Evolutionary conservation across 2,888 invertebrate species (phyloP).

Genomic region (Ctena decussata): DNA sequence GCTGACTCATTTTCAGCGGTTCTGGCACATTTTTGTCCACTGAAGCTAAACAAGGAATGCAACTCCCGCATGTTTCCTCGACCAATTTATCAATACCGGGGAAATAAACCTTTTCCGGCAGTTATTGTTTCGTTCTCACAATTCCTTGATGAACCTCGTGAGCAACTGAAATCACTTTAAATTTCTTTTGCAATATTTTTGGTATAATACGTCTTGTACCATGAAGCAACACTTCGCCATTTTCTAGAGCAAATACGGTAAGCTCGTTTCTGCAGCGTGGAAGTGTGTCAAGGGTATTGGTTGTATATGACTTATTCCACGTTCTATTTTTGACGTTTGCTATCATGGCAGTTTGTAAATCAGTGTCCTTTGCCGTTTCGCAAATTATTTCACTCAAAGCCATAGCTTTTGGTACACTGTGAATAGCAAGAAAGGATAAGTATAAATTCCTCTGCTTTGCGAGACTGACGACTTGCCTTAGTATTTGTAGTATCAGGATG

Average conservation of each 20-base stretch:
- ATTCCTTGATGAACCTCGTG: conserved; percentile 71
- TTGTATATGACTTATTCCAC: not conserved
- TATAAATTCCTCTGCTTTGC: conserved; percentile 42
- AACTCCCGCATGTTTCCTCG: too few relatives aligned
- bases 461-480: too few relatives aligned
- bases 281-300: not conserved
- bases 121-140: too few relatives aligned
- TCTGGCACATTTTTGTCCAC: too few relatives aligned
- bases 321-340: not conserved
- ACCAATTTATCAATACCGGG: too few relatives aligned
- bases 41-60: too few relatives aligned
- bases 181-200: too few relatives aligned
- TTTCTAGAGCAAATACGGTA: too few relatives aligned
- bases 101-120: conserved; percentile 54
- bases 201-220: conserved; percentile 38
- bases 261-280: not conserved
- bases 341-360: not conserved
- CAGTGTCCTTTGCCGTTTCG: not conserved
- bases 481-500: too few relatives aligned
- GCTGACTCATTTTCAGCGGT: too few relatives aligned
- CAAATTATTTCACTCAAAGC: conserved; percentile 33
- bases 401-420: conserved; percentile 47
- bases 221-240: conserved; percentile 10
- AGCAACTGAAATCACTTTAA: conserved; percentile 60
- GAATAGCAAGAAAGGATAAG: conserved; percentile 14